These are phyloP conservation scores for Gallinago undulata DNA, from an alignment of 2,113 vertebrate genomes.

Conservation along the genomic window DNA sequence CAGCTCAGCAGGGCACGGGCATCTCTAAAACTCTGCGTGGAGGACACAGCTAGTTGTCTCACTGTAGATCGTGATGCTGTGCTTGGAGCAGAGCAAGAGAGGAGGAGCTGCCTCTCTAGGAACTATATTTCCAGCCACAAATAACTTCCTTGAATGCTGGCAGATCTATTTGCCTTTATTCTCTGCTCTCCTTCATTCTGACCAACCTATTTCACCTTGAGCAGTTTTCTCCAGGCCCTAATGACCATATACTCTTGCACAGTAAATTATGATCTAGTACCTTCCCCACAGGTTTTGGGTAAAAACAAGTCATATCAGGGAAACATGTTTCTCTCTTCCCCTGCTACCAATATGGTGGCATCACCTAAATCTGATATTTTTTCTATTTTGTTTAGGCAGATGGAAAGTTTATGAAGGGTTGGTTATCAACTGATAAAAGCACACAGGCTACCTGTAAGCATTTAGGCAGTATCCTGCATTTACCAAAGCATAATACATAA, in stretches of 20 bases:
- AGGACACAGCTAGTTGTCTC: background rate
- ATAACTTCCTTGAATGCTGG: background rate
- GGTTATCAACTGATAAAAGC: background rate
- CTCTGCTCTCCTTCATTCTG: background rate
- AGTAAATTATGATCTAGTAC: no score
- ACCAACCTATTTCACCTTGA: background rate
- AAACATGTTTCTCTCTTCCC: background rate
- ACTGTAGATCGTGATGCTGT: accelerated
- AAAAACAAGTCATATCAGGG: background rate
- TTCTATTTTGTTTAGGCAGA: background rate
- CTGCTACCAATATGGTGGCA: background rate
- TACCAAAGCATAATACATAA: background rate
- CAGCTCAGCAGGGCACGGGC: background rate
- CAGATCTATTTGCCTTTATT: background rate
- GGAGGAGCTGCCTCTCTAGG: background rate
- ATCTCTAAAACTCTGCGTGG: background rate
- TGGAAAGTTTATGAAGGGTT: background rate
- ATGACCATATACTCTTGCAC: accelerated
- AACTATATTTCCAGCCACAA: background rate
- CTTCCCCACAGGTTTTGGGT: background rate
- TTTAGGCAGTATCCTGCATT: background rate
- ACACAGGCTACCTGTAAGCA: background rate
- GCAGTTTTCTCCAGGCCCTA: background rate
- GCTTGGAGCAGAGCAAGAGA: background rate
- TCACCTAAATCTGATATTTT: background rate